Evolutionary conservation across 2,888 invertebrate genomes (phyloP), one percentile per base, ranked within the genome.

Genomic region (Boloria euphrosyne): DNA sequence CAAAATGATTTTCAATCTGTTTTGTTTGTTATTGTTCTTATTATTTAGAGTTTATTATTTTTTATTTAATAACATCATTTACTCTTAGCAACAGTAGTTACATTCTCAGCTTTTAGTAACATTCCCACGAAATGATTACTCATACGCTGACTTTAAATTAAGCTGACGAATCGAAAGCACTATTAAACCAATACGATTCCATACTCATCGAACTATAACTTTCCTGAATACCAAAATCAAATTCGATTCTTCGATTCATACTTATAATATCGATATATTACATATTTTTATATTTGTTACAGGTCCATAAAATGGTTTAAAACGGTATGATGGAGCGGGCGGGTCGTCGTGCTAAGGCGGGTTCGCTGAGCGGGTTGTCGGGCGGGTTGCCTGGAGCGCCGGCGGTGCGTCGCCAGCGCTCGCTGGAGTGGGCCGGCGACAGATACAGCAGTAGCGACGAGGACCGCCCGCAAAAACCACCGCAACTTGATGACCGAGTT

Each of bases 361-460:
- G 91, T 73, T 91, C 91, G 70, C 80, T 91, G 76, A 89, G 89
- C 76, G 90, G 90, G 4, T 75, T 90, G 73, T 82, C 88, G 6
- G 87, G 85, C 63, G 86, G 83, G 74, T 80, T 83, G 81, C 86
- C 76, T 67, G 74, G 74, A 52, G 75, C 75, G 27, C 72, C 76
- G 31, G 79, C 80, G 64, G 91, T 91, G 65, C 86, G 93, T 63
- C 93, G 93, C 62, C 93, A 93, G 83, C 93, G 93, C 76, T 93
- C 93, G 79, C 87, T 93, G 54, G 93, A 93, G 85, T 93, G 93
- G 93, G 86, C 87, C 68, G 93, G 93, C 71, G 92, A 93, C 79
- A 85, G 93, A 69, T 93, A 93, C 81, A 93, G 93, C 83, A 93
- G 93, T 80, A 92, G 92, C 72, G 92, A 93, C 73, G 93, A 91